A percentile compares a stretch with the other conserved stretches of the same genome.
phyloP scores from a whole-genome alignment of 1,140 invertebrate species.

The Macrosteles quadrilineatus region DNA sequence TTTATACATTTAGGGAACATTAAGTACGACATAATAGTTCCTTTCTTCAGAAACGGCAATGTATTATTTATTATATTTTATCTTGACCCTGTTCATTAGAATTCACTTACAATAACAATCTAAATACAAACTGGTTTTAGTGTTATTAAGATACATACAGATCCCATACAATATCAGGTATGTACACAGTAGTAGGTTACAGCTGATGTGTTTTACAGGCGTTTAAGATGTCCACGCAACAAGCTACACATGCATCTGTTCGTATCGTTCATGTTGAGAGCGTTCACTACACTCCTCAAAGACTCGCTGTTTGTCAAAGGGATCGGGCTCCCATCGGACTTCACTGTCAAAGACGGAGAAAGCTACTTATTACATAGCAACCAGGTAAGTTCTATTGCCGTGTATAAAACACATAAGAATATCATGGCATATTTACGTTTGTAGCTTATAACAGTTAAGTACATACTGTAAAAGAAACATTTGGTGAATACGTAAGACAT shows the following conservation, averaged over 20 bases:
- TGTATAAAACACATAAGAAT: background rate
- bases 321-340: slow-evolving; percentile 53
- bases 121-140: no score
- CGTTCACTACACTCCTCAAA: slow-evolving; percentile 61
- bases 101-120: no score
- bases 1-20: no score
- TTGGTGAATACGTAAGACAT: background rate
- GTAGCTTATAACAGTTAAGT: background rate
- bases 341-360: slow-evolving; percentile 47
- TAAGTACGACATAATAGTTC: no score
- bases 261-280: slow-evolving; percentile 64
- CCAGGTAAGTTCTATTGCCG: background rate
- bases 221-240: slow-evolving; percentile 66
- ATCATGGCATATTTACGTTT: background rate
- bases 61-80: no score
- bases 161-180: no score
- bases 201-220: no score
- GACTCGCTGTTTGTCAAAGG: slow-evolving; percentile 61
- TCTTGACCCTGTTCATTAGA: no score
- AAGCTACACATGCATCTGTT: slow-evolving; percentile 70
- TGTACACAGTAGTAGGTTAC: no score
- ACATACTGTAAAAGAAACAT: background rate
- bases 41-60: no score
- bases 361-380: slow-evolving; percentile 4
- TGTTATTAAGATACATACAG: no score